A percentile compares a stretch with the other conserved stretches of the same genome.
phyloP scores from a whole-genome alignment of 2,797 vertebrate genomes.

The Sparidentex hasta region DNA sequence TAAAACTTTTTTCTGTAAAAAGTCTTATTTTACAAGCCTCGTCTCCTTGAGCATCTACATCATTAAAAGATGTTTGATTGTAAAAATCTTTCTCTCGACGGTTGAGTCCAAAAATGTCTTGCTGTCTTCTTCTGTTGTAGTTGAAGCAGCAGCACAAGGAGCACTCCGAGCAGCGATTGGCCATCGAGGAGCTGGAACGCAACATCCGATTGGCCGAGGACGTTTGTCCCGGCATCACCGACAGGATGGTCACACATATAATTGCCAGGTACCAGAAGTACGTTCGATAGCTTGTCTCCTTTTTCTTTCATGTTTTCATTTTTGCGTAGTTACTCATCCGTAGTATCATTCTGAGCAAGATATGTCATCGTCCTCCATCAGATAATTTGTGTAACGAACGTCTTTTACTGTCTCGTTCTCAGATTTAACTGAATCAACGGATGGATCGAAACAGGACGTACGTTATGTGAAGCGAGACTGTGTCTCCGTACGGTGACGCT shows the following conservation, averaged over 20 bases:
- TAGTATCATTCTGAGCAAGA: slow-evolving; percentile 37
- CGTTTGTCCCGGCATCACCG: slow-evolving; percentile 92
- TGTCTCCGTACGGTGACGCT: slow-evolving; percentile 61
- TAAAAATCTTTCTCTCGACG: no score
- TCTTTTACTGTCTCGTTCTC: slow-evolving; percentile 48
- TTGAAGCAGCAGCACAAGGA: slow-evolving; percentile 93
- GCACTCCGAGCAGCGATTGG: slow-evolving; percentile 88
- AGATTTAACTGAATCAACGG: slow-evolving; percentile 73
- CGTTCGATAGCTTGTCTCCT: neutral
- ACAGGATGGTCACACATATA: slow-evolving; percentile 94
- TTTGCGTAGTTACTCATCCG: slow-evolving; percentile 35
- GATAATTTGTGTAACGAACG: slow-evolving; percentile 9
- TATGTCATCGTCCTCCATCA: neutral
- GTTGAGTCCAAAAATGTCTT: neutral
- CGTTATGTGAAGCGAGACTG: slow-evolving; percentile 52
- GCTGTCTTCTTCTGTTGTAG: slow-evolving; percentile 59
- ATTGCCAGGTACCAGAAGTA: slow-evolving; percentile 92
- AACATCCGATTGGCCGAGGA: slow-evolving; percentile 92
- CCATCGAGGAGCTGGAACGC: slow-evolving; percentile 93
- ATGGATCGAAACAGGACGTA: neutral
- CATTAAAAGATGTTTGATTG: no score
- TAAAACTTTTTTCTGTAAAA: no score
- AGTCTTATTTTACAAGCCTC: no score
- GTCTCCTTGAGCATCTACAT: no score
- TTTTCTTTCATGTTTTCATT: neutral